Conservation (phyloP, 2,888 invertebrate genomes). For the Epistrophe grossulariae region DNA sequence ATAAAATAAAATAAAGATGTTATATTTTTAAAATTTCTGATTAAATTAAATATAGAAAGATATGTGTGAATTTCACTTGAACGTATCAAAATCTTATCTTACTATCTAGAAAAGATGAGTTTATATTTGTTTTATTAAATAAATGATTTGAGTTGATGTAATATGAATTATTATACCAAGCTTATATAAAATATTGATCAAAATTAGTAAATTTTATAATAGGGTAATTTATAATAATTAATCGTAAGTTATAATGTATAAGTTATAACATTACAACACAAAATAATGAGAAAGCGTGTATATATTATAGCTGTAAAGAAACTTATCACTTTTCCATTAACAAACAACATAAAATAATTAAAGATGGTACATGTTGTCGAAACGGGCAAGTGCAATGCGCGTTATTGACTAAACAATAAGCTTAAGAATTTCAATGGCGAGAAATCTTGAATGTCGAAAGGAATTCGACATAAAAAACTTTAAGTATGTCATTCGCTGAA, state of each 20-base stretch:
- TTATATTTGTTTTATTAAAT: background rate
- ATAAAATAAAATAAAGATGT: constrained; percentile 41
- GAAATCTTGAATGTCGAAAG: too few relatives aligned
- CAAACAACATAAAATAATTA: background rate
- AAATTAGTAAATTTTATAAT: background rate
- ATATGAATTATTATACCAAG: background rate
- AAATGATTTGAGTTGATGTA: background rate
- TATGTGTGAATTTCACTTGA: constrained; percentile 2
- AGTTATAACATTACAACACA: background rate
- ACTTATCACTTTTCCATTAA: background rate
- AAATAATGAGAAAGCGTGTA: background rate
- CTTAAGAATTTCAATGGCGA: too few relatives aligned
- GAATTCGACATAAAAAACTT: too few relatives aligned
- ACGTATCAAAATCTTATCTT: background rate
- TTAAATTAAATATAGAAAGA: constrained; percentile 23
- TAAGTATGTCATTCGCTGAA: too few relatives aligned
- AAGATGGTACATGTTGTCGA: background rate
- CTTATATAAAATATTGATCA: background rate
- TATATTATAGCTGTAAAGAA: background rate
- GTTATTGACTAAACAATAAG: too few relatives aligned
- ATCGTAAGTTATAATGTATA: background rate
- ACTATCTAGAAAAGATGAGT: background rate
- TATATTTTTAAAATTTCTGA: constrained; percentile 59
- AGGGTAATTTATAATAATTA: too few relatives aligned
- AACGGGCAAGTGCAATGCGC: too few relatives aligned